Conservation (phyloP, 2,888 invertebrate genomes). For the Tetheella fluctuosa region DNA sequence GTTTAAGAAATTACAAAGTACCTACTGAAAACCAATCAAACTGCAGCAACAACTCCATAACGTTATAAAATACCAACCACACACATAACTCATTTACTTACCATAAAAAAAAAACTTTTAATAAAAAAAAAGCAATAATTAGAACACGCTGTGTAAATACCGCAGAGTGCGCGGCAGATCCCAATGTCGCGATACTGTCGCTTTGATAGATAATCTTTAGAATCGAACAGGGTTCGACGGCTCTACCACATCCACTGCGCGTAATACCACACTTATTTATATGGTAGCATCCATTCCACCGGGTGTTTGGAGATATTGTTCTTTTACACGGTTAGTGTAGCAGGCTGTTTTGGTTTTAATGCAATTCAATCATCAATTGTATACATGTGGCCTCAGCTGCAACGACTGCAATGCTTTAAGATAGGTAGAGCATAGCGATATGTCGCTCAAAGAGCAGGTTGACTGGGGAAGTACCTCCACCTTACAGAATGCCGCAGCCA, state of each 20-base stretch:
- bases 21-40: neutral
- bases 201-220: slow-evolving; percentile 79
- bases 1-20: neutral
- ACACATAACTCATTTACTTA: neutral
- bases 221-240: slow-evolving; percentile 79
- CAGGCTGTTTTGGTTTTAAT: too few relatives aligned
- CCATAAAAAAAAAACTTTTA: neutral
- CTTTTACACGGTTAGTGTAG: neutral
- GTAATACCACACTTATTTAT: slow-evolving; percentile 57
- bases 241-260: slow-evolving; percentile 36
- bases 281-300: slow-evolving; percentile 12
- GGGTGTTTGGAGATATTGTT: slow-evolving; percentile 11
- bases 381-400: too few relatives aligned
- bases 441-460: too few relatives aligned
- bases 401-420: too few relatives aligned
- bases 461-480: too few relatives aligned
- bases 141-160: slow-evolving; percentile 48
- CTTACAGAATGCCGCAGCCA: too few relatives aligned
- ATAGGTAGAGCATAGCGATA: too few relatives aligned
- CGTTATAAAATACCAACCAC: neutral
- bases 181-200: slow-evolving; percentile 68
- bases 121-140: neutral
- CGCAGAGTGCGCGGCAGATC: slow-evolving; percentile 56
- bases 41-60: neutral
- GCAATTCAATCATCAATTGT: too few relatives aligned